A percentile compares a stretch with the other conserved stretches of the same genome.
These are phyloP conservation scores for Pangasius larnaudii DNA, from an alignment of 2,797 vertebrate genomes.

Conservation along the genomic window DNA sequence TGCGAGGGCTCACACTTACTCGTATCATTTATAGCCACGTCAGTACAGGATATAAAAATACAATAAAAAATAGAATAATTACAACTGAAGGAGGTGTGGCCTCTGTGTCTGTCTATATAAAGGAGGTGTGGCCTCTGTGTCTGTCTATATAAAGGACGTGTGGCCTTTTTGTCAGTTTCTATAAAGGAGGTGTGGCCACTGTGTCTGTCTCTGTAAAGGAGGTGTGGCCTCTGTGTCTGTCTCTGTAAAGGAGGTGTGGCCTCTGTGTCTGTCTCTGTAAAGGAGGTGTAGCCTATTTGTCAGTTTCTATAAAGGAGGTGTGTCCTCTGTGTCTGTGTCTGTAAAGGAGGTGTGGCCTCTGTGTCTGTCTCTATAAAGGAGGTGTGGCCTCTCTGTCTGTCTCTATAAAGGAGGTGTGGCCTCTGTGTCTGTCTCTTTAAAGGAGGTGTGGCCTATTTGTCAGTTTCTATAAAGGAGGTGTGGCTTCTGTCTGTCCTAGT, in stretches of 20 bases:
- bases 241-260: background rate
- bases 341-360: background rate
- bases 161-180: background rate
- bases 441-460: background rate
- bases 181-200: background rate
- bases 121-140: background rate
- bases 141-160: background rate
- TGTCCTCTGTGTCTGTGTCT: background rate
- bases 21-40: background rate
- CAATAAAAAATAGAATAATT: background rate
- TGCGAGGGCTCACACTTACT: constrained; percentile 57
- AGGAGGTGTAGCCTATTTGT: background rate
- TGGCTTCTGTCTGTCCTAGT: background rate
- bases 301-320: background rate
- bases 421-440: background rate
- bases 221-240: background rate
- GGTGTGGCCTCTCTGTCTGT: background rate
- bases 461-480: background rate
- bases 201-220: background rate
- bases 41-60: background rate
- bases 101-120: background rate
- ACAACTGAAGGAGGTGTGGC: background rate
- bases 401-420: background rate
- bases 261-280: background rate
- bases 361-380: background rate